Conservation (phyloP, 2,888 invertebrate species). For the Chrysotoxum bicinctum region DNA sequence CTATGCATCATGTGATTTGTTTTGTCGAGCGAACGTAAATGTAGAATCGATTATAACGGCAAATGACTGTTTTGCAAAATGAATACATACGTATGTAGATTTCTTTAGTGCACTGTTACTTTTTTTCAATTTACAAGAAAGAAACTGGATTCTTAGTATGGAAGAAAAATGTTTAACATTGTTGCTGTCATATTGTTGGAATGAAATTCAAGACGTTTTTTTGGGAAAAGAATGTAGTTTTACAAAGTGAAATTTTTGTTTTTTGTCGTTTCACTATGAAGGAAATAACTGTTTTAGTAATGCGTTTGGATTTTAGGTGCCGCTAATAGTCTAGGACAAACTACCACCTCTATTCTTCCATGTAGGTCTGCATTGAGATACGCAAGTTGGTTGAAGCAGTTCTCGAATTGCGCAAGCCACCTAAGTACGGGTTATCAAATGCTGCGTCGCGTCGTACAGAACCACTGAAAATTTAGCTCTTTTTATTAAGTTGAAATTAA, state of each 20-base stretch:
- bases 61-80: not conserved
- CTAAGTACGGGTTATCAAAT: too few relatives aligned
- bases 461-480: too few relatives aligned
- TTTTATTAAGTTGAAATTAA: too few relatives aligned
- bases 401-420: too few relatives aligned
- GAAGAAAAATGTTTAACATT: not conserved
- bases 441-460: too few relatives aligned
- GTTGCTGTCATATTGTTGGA: not conserved
- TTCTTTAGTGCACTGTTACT: constrained; percentile 9
- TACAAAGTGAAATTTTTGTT: not conserved
- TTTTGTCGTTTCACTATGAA: not conserved
- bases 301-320: too few relatives aligned
- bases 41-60: constrained; percentile 59
- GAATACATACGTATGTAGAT: not conserved
- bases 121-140: not conserved
- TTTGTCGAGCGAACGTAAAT: constrained; percentile 23
- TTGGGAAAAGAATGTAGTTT: not conserved
- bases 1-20: constrained; percentile 23
- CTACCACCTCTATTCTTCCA: too few relatives aligned
- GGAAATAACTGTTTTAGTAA: too few relatives aligned
- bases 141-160: not conserved
- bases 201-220: not conserved
- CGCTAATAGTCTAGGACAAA: too few relatives aligned
- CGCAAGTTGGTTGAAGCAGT: too few relatives aligned
- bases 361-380: too few relatives aligned